Evolutionary conservation across 2,888 invertebrate genomes (phyloP).

Genomic region (Zaprionus obscuricornis): DNA sequence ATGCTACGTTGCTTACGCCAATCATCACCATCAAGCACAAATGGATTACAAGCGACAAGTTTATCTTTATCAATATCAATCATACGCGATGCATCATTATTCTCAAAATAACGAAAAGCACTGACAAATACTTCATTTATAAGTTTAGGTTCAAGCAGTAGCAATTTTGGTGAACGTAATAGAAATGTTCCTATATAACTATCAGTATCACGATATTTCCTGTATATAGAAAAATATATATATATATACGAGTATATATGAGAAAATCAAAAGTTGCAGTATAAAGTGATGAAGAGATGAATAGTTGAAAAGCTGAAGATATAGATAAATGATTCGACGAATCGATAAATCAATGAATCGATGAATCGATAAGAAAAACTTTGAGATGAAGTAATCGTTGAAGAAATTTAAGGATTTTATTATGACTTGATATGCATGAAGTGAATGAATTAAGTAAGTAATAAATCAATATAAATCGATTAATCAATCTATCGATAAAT

Average conservation of each 20-base stretch:
- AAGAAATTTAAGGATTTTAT: no score
- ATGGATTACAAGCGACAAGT: constrained; percentile 84
- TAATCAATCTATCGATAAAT: no score
- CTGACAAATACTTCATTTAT: constrained; percentile 83
- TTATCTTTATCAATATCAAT: constrained; percentile 83
- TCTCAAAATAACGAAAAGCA: constrained; percentile 82
- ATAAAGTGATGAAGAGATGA: no score
- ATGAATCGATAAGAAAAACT: no score
- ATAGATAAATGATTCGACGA: no score
- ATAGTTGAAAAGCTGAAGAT: no score
- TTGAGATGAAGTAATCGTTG: no score
- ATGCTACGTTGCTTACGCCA: constrained; percentile 84
- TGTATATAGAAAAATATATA: constrained; percentile 15
- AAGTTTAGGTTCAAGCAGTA: constrained; percentile 82
- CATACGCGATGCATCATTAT: constrained; percentile 74
- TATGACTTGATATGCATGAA: no score
- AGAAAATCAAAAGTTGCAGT: no score
- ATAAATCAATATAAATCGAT: no score
- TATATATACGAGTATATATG: not conserved
- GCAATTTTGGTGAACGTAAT: constrained; percentile 79
- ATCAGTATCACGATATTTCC: constrained; percentile 71
- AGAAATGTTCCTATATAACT: constrained; percentile 83
- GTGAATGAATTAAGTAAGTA: no score
- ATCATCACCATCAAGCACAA: constrained; percentile 83
- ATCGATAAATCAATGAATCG: no score